A percentile compares a stretch with the other conserved stretches of the same genome.
phyloP scores from a whole-genome alignment of 1,140 invertebrate species.

The Heliconius melpomene region DNA sequence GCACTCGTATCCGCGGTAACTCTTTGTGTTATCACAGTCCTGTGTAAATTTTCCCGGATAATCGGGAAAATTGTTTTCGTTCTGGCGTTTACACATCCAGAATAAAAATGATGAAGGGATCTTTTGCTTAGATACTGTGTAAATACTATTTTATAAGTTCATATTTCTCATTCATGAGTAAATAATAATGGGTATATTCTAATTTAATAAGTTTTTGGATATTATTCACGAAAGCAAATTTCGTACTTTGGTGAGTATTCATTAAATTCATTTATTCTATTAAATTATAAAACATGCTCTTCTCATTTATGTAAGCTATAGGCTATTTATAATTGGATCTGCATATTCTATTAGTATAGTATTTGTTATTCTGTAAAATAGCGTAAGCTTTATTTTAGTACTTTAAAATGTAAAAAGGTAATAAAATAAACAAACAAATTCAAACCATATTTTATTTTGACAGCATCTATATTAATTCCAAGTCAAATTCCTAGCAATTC shows the following conservation, averaged over 20 bases:
- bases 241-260: neutral
- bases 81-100: neutral
- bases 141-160: conserved; percentile 2
- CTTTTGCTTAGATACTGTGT: neutral
- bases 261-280: neutral
- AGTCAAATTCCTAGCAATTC: conserved; percentile 42
- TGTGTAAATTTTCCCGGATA: conserved; percentile 27
- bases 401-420: neutral
- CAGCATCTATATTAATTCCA: conserved; percentile 30
- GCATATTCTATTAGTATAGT: neutral
- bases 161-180: neutral
- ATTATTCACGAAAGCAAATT: neutral
- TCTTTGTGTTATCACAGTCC: conserved; percentile 33
- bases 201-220: neutral
- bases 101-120: neutral
- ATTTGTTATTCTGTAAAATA: no score
- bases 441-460: conserved; percentile 27
- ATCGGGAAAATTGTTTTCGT: conserved; percentile 25
- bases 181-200: neutral
- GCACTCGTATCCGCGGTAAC: conserved; percentile 13
- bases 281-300: neutral
- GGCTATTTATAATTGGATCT: neutral
- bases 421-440: conserved; percentile 14
- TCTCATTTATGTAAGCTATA: neutral
- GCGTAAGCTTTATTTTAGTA: neutral